A percentile compares a stretch with the other conserved stretches of the same genome.
Conservation (phyloP, 1,140 invertebrate genomes). For the Drosophila triauraria region DNA sequence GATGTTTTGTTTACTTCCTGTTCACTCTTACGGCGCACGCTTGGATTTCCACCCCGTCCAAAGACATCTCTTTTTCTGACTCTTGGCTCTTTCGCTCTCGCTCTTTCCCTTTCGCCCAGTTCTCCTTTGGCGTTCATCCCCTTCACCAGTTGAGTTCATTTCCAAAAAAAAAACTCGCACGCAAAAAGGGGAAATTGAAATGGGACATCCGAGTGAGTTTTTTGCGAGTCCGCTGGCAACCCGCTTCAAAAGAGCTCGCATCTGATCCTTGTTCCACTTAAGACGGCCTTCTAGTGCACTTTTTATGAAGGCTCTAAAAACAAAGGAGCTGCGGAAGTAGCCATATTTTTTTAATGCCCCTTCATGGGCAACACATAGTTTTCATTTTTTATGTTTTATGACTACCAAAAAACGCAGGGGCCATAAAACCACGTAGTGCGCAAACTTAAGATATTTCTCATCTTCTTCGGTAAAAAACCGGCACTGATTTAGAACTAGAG, state of each 20-base stretch:
- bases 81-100: constrained; percentile 67
- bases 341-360: constrained; percentile 48
- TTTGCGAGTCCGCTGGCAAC: neutral
- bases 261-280: constrained; percentile 31
- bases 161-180: constrained; percentile 10
- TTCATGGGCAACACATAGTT: constrained; percentile 50
- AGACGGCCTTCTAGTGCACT: constrained; percentile 17
- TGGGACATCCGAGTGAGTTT: constrained; percentile 31
- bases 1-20: constrained; percentile 65
- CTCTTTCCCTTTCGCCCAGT: constrained; percentile 35
- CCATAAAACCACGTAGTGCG: constrained; percentile 58
- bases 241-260: neutral
- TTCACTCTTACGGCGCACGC: constrained; percentile 75
- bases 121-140: constrained; percentile 61
- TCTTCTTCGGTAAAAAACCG: constrained; percentile 35
- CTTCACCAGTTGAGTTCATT: constrained; percentile 50
- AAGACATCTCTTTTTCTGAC: constrained; percentile 60
- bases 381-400: constrained; percentile 58
- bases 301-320: constrained; percentile 76
- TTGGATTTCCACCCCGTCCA: constrained; percentile 50
- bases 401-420: constrained; percentile 46
- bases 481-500: constrained; percentile 11
- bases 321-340: constrained; percentile 57
- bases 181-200: constrained; percentile 63
- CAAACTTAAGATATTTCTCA: constrained; percentile 37